phyloP scores from a whole-genome alignment of 2,888 invertebrate species.

The Hedya salicella region DNA sequence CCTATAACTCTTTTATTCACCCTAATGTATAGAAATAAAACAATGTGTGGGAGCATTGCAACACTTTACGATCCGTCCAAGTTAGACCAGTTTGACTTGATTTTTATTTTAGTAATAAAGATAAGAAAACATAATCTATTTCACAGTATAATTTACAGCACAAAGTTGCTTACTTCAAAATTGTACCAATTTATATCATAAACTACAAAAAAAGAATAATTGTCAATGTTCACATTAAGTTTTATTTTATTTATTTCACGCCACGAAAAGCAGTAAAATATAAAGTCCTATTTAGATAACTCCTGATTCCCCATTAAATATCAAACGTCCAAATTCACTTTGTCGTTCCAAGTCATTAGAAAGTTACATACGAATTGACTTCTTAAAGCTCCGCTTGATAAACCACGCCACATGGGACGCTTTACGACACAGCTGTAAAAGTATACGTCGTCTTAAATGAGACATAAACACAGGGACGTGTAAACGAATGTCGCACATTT shows the following conservation, averaged over 20 bases:
- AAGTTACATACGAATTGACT: slow-evolving; percentile 63
- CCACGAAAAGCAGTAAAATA: slow-evolving; percentile 25
- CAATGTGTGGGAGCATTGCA: neutral
- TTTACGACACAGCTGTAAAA: slow-evolving; percentile 79
- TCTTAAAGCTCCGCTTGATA: slow-evolving; percentile 65
- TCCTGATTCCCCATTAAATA: slow-evolving; percentile 39
- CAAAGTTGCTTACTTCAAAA: no score
- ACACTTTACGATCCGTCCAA: slow-evolving; percentile 21
- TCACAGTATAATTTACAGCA: no score
- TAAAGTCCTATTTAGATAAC: slow-evolving; percentile 20
- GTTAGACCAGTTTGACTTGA: neutral
- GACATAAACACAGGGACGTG: slow-evolving; percentile 83
- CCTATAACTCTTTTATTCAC: no score
- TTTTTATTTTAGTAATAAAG: no score
- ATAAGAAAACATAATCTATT: no score
- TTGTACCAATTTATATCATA: no score
- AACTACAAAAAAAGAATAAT: no score
- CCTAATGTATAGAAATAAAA: neutral
- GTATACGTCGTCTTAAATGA: slow-evolving; percentile 83
- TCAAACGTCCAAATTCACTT: slow-evolving; percentile 59
- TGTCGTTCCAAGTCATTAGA: slow-evolving; percentile 65
- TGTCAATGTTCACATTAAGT: no score
- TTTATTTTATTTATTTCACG: slow-evolving; percentile 6
- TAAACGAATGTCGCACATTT: slow-evolving; percentile 83
- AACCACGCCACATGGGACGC: slow-evolving; percentile 74